These are phyloP conservation scores for Cettia cetti DNA, from an alignment of 2,113 vertebrate genomes.

Conservation along the genomic window DNA sequence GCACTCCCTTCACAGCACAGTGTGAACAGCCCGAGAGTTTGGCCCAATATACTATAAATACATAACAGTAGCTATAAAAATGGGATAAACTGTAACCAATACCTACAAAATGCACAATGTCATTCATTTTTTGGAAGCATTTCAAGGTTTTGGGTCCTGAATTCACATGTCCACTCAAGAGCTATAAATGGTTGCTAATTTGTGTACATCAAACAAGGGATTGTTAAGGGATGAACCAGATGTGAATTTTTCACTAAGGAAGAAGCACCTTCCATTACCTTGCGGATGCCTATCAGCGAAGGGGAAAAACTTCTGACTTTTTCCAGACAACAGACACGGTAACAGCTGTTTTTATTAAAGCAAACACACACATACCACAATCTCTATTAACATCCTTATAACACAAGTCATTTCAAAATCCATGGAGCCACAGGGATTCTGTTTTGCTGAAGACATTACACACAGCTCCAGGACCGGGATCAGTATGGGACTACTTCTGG, in stretches of 20 bases:
- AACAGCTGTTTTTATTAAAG: neutral
- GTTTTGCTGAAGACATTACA: neutral
- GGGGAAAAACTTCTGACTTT: neutral
- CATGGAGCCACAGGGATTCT: neutral
- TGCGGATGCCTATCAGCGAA: neutral
- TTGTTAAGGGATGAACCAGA: neutral
- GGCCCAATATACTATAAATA: neutral
- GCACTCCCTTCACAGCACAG: neutral
- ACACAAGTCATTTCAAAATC: neutral
- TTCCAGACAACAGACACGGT: neutral
- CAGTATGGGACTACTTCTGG: neutral
- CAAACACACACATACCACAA: neutral
- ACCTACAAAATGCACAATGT: neutral
- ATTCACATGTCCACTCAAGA: neutral
- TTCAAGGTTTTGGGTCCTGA: neutral
- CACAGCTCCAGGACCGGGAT: neutral
- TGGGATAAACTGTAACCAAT: neutral
- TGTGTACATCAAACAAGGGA: neutral
- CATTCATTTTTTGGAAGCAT: neutral
- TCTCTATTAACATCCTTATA: neutral
- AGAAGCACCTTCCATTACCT: neutral
- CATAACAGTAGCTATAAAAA: neutral
- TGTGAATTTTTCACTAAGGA: neutral
- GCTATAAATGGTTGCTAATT: neutral
- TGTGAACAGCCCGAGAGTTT: neutral